Conservation (phyloP, 2,113 vertebrate species). For the Dinomys branickii region DNA sequence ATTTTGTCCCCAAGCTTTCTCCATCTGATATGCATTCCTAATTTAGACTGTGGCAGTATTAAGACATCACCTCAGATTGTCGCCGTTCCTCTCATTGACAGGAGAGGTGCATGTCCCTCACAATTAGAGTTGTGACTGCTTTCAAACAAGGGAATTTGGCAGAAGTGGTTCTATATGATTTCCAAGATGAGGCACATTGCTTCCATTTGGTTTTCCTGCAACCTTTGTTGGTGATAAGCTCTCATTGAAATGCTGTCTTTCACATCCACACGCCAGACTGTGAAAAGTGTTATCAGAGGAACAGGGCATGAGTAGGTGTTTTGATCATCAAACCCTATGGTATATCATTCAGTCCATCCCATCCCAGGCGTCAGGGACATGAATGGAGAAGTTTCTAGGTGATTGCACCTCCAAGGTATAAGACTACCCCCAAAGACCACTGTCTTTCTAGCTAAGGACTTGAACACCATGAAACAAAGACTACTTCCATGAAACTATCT, state of each 20-base stretch:
- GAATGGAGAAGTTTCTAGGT: neutral
- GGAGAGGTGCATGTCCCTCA: neutral
- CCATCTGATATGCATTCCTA: neutral
- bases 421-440: neutral
- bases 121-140: neutral
- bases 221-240: neutral
- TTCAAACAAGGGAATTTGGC: neutral
- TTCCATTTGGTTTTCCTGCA: neutral
- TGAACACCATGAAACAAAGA: neutral
- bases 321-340: neutral
- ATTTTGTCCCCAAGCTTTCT: neutral
- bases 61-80: neutral
- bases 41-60: neutral
- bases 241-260: neutral
- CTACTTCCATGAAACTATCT: neutral
- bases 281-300: neutral
- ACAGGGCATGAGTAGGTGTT: neutral
- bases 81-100: neutral
- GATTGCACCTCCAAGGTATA: neutral
- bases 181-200: neutral
- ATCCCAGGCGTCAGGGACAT: neutral
- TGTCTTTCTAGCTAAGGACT: neutral
- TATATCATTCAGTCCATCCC: neutral
- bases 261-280: neutral
- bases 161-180: neutral